phyloP scores from a whole-genome alignment of 2,113 vertebrate genomes.

The Neolamprologus longior region DNA sequence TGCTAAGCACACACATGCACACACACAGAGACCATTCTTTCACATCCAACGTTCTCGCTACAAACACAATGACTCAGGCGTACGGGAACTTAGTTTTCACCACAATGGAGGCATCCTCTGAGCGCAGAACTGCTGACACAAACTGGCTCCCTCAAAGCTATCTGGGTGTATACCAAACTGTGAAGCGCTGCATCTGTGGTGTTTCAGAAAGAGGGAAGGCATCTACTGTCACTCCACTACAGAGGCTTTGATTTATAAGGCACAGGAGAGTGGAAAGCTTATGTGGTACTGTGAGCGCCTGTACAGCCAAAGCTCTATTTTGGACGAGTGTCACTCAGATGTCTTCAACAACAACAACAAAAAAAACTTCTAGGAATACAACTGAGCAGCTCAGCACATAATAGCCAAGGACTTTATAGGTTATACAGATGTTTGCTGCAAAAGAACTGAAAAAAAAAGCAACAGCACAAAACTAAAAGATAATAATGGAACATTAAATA shows the following conservation, averaged over 20 bases:
- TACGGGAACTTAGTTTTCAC: constrained; percentile 59
- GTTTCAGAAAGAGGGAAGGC: constrained; percentile 7
- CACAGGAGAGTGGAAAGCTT: background rate
- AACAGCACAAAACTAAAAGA: background rate
- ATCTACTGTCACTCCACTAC: constrained; percentile 21
- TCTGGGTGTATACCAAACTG: constrained; percentile 36
- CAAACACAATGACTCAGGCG: constrained; percentile 56
- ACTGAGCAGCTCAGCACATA: background rate
- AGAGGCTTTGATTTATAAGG: constrained; percentile 1
- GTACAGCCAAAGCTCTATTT: background rate
- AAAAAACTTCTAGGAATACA: background rate
- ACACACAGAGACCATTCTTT: constrained; percentile 9
- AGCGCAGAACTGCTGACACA: constrained; percentile 59
- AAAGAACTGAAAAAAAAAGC: background rate
- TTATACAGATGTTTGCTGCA: background rate
- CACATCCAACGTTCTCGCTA: constrained; percentile 18
- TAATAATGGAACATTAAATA: background rate
- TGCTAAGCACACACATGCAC: constrained; percentile 8
- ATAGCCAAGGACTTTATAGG: background rate
- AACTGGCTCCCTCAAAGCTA: constrained; percentile 27
- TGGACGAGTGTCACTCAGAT: background rate
- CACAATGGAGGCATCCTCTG: constrained; percentile 50
- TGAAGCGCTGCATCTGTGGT: constrained; percentile 24
- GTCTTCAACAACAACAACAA: background rate
- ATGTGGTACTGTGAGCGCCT: background rate